Percentiles rank a stretch among this genome's conserved stretches.
Evolutionary conservation across 2,797 vertebrate species (phyloP).

Genomic region (Enteromius anoplus): DNA sequence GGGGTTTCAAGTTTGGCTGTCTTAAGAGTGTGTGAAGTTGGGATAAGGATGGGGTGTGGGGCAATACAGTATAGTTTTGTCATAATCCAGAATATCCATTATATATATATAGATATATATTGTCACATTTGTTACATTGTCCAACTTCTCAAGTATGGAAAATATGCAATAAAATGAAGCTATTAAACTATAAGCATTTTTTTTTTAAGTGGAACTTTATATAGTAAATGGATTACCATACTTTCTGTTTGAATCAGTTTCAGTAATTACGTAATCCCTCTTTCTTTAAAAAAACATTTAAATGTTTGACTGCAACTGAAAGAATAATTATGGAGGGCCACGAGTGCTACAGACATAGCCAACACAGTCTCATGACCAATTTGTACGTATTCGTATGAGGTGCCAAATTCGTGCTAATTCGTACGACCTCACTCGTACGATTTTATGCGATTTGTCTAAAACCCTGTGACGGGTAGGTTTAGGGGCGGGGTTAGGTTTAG

Average conservation of each 20-base stretch:
- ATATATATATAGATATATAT: too few relatives aligned
- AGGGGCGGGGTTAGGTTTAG: too few relatives aligned
- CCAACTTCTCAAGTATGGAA: not conserved
- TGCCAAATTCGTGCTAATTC: too few relatives aligned
- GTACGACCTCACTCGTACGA: too few relatives aligned
- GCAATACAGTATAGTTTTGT: conserved; percentile 1
- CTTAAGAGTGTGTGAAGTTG: conserved; percentile 19
- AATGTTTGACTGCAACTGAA: not conserved
- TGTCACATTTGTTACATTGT: not conserved
- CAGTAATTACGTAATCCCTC: not conserved
- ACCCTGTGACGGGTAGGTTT: too few relatives aligned
- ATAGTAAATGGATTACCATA: not conserved
- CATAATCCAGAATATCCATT: not conserved
- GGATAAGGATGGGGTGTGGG: not conserved
- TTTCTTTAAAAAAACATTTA: not conserved
- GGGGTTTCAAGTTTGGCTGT: conserved; percentile 29
- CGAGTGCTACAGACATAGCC: too few relatives aligned
- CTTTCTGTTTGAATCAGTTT: not conserved
- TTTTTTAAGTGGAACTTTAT: not conserved
- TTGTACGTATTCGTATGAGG: too few relatives aligned
- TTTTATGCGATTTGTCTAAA: too few relatives aligned
- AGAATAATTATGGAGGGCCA: not conserved
- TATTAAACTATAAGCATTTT: not conserved
- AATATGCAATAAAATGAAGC: too few relatives aligned
- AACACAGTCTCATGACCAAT: too few relatives aligned